Evolutionary conservation across 2,113 vertebrate genomes (phyloP).

Genomic region (Halcyon malimbica): DNA sequence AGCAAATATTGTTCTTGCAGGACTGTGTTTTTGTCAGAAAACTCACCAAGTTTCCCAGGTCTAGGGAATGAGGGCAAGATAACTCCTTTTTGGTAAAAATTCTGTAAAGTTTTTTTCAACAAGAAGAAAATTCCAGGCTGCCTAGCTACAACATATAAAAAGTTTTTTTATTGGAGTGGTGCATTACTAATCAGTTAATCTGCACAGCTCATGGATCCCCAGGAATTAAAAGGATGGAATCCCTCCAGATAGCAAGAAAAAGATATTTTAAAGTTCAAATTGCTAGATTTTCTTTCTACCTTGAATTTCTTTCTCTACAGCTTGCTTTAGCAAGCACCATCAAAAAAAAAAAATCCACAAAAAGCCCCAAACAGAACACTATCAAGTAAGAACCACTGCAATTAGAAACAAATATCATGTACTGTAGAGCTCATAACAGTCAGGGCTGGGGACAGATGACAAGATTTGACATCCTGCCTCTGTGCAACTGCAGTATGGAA

Average conservation of each 20-base stretch:
- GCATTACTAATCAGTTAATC: not conserved
- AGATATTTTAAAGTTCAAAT: not conserved
- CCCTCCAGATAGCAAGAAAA: not conserved
- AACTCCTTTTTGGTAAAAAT: not conserved
- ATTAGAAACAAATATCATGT: not conserved
- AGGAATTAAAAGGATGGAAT: not conserved
- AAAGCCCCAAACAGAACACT: not conserved
- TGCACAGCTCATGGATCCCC: not conserved
- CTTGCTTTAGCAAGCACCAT: not conserved
- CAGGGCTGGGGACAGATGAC: not conserved
- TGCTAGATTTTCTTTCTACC: not conserved
- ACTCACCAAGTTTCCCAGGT: not conserved
- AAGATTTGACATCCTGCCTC: not conserved
- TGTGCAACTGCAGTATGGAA: not conserved
- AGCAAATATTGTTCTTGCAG: not conserved
- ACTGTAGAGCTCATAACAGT: not conserved
- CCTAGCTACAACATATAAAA: not conserved
- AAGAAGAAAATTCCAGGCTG: not conserved
- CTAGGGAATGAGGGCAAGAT: not conserved
- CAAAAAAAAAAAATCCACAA: not conserved
- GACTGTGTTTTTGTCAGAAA: not conserved
- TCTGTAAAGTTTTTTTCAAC: not conserved
- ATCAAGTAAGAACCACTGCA: not conserved
- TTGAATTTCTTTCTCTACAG: not conserved
- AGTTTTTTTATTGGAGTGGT: not conserved